phyloP scores from a whole-genome alignment of 2,113 vertebrate genomes.

The Galbula dea region DNA sequence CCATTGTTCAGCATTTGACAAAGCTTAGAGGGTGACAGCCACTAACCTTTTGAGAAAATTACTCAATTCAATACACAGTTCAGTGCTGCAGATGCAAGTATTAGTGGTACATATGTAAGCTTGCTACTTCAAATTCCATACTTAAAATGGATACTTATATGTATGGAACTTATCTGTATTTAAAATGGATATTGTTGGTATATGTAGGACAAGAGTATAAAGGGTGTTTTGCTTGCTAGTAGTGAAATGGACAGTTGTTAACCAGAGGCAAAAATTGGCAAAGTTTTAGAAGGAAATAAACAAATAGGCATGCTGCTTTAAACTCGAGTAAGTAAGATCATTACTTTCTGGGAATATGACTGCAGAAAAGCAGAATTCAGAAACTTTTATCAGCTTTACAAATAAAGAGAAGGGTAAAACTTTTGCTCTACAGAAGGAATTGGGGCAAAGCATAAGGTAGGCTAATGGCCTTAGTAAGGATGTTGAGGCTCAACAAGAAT shows the following conservation, averaged over 20 bases:
- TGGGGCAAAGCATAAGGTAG: background rate
- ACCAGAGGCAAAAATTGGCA: background rate
- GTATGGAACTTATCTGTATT: background rate
- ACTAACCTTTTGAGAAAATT: background rate
- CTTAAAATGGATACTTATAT: background rate
- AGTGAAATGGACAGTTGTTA: background rate
- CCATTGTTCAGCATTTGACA: background rate
- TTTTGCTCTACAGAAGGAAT: background rate
- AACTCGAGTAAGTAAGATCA: background rate
- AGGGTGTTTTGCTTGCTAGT: background rate
- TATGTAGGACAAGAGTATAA: background rate
- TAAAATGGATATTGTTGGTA: background rate
- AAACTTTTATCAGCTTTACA: background rate
- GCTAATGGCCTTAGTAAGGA: background rate
- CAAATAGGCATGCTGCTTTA: background rate
- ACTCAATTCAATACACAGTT: background rate
- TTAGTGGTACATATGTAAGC: background rate
- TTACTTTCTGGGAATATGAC: background rate
- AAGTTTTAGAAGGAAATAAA: background rate
- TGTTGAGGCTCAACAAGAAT: background rate
- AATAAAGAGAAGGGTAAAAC: background rate
- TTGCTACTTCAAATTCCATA: background rate
- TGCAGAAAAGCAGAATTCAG: background rate
- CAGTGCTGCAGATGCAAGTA: background rate
- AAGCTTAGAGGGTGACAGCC: background rate